Percentiles rank a stretch among this genome's conserved stretches.
Evolutionary conservation across 2,888 invertebrate species (phyloP).

Genomic region (Anticlea derivata): DNA sequence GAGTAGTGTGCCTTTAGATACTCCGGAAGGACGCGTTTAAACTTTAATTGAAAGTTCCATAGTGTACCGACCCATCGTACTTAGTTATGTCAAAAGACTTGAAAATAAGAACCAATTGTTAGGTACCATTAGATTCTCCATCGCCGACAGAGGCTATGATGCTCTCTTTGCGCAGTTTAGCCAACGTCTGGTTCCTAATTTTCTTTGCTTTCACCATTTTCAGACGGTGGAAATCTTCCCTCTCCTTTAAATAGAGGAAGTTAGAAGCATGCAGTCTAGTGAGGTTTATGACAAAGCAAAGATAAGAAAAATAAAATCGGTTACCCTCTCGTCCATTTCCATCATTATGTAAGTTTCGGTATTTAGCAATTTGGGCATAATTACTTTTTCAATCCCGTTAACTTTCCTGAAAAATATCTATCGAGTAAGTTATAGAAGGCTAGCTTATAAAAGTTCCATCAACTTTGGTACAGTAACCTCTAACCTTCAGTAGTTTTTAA

Average conservation of each 20-base stretch:
- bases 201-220: constrained; percentile 80
- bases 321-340: constrained; percentile 78
- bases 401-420: constrained; percentile 63
- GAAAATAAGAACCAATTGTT: constrained; percentile 3
- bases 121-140: constrained; percentile 37
- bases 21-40: too few relatives aligned
- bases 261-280: too few relatives aligned
- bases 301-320: neutral
- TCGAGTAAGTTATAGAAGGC: too few relatives aligned
- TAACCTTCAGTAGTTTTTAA: too few relatives aligned
- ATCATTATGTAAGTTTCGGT: constrained; percentile 72
- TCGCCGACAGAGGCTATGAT: constrained; percentile 30
- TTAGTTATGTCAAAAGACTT: too few relatives aligned
- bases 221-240: constrained; percentile 77
- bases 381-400: constrained; percentile 77
- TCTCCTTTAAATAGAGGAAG: constrained; percentile 53
- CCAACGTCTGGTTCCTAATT: constrained; percentile 49
- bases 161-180: constrained; percentile 30
- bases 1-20: too few relatives aligned
- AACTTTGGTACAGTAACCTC: too few relatives aligned
- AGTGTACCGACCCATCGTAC: too few relatives aligned
- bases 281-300: too few relatives aligned
- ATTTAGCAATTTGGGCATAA: constrained; percentile 71
- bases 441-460: too few relatives aligned
- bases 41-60: too few relatives aligned